Evolutionary conservation across 2,888 invertebrate genomes (phyloP).

Genomic region (Platycheirus rosarum): DNA sequence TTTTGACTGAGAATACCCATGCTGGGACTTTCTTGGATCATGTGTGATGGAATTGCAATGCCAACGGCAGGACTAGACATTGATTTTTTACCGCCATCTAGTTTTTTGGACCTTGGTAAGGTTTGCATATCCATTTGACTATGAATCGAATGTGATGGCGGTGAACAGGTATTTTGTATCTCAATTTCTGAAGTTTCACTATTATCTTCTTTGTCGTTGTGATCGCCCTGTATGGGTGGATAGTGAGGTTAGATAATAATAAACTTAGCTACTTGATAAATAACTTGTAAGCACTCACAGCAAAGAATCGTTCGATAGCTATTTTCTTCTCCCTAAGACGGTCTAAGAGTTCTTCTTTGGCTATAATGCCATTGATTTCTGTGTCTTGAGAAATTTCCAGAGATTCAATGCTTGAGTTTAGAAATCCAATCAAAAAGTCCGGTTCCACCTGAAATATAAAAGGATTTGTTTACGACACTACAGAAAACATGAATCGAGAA

Average conservation of each 20-base stretch:
- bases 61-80: constrained; percentile 82
- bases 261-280: too few relatives aligned
- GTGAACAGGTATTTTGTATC: constrained; percentile 24
- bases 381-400: constrained; percentile 83
- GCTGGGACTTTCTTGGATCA: constrained; percentile 81
- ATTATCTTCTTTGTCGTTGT: constrained; percentile 54
- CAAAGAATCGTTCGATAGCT: constrained; percentile 80
- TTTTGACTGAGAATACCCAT: constrained; percentile 78
- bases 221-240: constrained; percentile 27
- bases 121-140: constrained; percentile 75
- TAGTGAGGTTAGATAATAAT: neutral
- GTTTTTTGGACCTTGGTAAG: constrained; percentile 78
- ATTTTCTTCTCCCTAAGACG: constrained; percentile 86
- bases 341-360: constrained; percentile 85
- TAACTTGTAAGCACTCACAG: constrained; percentile 76
- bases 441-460: constrained; percentile 85
- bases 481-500: too few relatives aligned
- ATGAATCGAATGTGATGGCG: constrained; percentile 53
- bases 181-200: constrained; percentile 63
- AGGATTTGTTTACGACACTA: too few relatives aligned
- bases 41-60: constrained; percentile 77
- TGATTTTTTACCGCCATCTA: constrained; percentile 81
- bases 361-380: constrained; percentile 82
- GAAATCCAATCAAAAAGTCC: constrained; percentile 88
- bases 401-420: constrained; percentile 87